Base-by-base conservation (phyloP, 1,140 invertebrate genomes). In the Campoletis sonorensis region DNA sequence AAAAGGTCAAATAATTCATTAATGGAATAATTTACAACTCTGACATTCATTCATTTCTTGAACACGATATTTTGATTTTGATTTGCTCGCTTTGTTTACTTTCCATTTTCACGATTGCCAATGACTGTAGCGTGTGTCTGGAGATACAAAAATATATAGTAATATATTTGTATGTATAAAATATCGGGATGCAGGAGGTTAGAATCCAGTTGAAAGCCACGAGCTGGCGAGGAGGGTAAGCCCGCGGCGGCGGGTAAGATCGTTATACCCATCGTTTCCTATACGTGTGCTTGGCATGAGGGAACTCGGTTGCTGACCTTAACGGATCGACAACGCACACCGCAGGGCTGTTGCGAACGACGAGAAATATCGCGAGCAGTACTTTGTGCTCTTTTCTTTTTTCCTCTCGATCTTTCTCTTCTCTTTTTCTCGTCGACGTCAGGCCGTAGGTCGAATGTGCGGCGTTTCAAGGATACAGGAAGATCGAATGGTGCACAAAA, bases 251-350 rank as follows among this genome's bases (percentile, higher is more conserved):
- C n/a, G 61, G 23, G 61, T 16, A 64, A 64, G 61, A 64, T 64
- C 61, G 23, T 54, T 54, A 54, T 54, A 64, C 61, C 61, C 21
- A 64, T 27, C 61, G 61, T 64, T 64, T 64, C 61, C 61, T 64
- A 64, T 64, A 64, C 23, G 61, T 64, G n/a, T 64, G 61, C 61
- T 23, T 23, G 61, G 23, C n/a, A 79, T 37, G 58, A 72, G 77
- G 67, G 58, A 75, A 82, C 81, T 51, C 77, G 77, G 81, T 79
- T 82, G 81, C 77, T 82, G 81, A 82, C 81, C 81, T 82, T 79
- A 82, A 82, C 77, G 77, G 77, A 79, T 82, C 54, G 64, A 81
- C 64, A 72, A 79, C 75, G 73, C 75, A 79, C 76, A 61, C 61
- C 58, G 76, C 61, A 18, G 54, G 30, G 58, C 45, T 45, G 67